Evolutionary conservation across 2,888 invertebrate species (phyloP), one percentile per base, ranked within the genome.

Genomic region (Reticulitermes lucifugus): DNA sequence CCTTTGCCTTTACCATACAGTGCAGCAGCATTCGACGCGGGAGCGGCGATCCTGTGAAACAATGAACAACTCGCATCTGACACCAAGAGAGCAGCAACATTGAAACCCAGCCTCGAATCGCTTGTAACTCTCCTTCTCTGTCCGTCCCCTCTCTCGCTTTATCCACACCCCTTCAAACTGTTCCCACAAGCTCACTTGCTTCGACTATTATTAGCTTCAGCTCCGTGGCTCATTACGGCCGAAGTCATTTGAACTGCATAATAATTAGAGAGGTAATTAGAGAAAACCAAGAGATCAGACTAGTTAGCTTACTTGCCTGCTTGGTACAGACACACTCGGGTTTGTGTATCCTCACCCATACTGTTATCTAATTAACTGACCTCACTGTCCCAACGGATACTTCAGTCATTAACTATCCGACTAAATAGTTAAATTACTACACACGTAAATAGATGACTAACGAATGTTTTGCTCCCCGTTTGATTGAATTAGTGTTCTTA

Each of bases 251-350:
- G 59, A 82, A 85, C 83, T 83, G 85, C 79, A 85, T 85, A 83
- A 85, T 83, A 85, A 85, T 85, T 83, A 85, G 71, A 60, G 65
- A 83, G 83, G 79, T 85, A 83, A 85, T 85, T 85, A 85, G 85
- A 79, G 83, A 60, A 85, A 83, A 85, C 60, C 85, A 77, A 77
- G 83, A 85, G 85, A 85, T 85, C 83, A 83, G 59, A 55, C 51
- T 59, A 65, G 51, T 22, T 6, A 71, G 73, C 18, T 25, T 35
- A 43, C 22, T 41, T 65, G 59, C 77, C 7, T 18, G 12, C 65
- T 65, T 14, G n/a, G n/a, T n/a, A 12, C 65, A 55, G 18, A 55
- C 18, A 18, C 51, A 9, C 35, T 14, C 12, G 14, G 18, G n/a
- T n/a, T 21, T 60, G n/a, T 60, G 12, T 7, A 12, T 18, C 6